Evolutionary conservation across 2,888 invertebrate genomes (phyloP), one percentile per base, ranked within the genome.

Genomic region (Yponomeuta plumbellus): DNA sequence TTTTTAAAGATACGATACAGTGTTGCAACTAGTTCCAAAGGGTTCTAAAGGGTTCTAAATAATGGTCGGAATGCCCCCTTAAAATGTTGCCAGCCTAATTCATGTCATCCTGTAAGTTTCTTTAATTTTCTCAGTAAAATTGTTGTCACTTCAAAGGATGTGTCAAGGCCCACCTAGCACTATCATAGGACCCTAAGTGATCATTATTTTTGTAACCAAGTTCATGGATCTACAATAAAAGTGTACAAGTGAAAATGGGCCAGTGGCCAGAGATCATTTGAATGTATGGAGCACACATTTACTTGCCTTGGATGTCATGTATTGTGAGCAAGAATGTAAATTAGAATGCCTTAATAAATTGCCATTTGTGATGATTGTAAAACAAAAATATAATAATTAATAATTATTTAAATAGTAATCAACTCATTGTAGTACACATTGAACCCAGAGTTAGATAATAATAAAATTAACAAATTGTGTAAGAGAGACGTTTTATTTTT

Each of bases 391-490:
- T 80, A 78, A 80, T 77, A 79, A 76, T 77, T 77, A 79, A 76
- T 77, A 77, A 39, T 67, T 66, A 40, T 68, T 69, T 80, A 76
- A 79, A 76, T 79, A 78, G 77, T 76, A 69, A 75, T 68, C 34
- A 71, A 74, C 80, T 82, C 79, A 84, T 82, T 82, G 84, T 89
- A 87, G 88, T 85, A 83, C 76, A 86, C 85, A 86, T 88, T 88
- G 85, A 57, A 85, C 75, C 84, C 75, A 74, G 76, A 84, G 8
- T 52, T 85, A 86, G 80, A 80, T 71, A 79, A 80, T 78, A 83
- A 84, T 80, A 72, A 80, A 86, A 86, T 85, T 84, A 86, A 84
- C 80, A 83, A 85, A 78, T 89, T 89, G 84, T 87, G 82, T 88
- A 88, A 81, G 52, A 61, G 78, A 77, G 82, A 84, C 80, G 81